A percentile compares a stretch with the other conserved stretches of the same genome.
Conservation (phyloP, 2,888 invertebrate species). For the Microchrysa polita region DNA sequence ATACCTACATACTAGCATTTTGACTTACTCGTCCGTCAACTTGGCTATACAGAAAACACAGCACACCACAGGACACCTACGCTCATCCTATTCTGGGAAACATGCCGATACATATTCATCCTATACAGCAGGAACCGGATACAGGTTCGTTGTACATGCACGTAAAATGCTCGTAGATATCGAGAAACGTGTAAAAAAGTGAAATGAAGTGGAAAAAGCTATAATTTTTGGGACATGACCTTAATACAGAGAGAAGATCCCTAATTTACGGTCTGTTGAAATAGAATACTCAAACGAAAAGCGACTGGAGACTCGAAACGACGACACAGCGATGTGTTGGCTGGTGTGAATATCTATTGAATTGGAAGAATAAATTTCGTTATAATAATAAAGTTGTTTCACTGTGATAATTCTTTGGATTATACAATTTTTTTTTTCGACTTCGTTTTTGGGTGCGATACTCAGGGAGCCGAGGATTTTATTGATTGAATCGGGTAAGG, state of each 20-base stretch:
- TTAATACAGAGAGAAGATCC: conserved; percentile 28
- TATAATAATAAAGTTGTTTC: conserved; percentile 11
- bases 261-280: conserved; percentile 22
- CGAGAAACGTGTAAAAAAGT: conserved; percentile 7
- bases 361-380: conserved; percentile 1
- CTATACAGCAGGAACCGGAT: too few relatives aligned
- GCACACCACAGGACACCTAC: too few relatives aligned
- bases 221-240: conserved; percentile 21
- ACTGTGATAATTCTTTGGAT: background rate
- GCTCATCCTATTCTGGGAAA: too few relatives aligned
- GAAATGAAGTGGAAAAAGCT: conserved; percentile 36
- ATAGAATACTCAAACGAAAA: background rate
- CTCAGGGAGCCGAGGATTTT: background rate
- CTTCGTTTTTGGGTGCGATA: background rate
- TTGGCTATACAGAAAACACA: too few relatives aligned
- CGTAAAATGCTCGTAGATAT: too few relatives aligned
- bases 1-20: too few relatives aligned
- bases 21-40: background rate
- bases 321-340: background rate
- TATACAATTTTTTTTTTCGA: too few relatives aligned
- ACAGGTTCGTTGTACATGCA: too few relatives aligned
- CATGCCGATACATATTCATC: too few relatives aligned
- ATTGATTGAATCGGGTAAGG: background rate
- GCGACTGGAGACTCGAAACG: too few relatives aligned
- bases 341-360: background rate